These are phyloP conservation scores for Neodiprion virginianus DNA, from an alignment of 1,140 invertebrate genomes.

Conservation along the genomic window DNA sequence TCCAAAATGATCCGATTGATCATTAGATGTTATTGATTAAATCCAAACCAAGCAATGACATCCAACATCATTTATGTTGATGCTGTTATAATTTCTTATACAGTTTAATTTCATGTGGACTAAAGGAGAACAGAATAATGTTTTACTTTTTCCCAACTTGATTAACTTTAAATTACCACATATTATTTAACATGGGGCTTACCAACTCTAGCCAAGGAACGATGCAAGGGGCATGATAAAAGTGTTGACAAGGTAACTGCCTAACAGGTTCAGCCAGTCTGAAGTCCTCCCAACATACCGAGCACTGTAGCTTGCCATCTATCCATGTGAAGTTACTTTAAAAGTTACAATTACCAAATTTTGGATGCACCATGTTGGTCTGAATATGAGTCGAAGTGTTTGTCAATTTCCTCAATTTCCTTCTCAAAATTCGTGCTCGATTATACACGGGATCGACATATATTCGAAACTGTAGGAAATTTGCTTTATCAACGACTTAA, in stretches of 20 bases:
- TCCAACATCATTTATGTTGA: no score
- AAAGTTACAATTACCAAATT: conserved; percentile 21
- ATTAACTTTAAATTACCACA: no score
- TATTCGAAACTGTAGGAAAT: no score
- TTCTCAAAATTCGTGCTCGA: neutral
- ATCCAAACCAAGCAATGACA: no score
- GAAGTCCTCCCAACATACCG: conserved; percentile 97
- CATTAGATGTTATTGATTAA: no score
- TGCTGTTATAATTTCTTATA: no score
- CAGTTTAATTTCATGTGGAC: no score
- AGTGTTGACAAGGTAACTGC: conserved; percentile 88
- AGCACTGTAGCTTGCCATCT: conserved; percentile 88
- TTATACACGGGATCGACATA: neutral
- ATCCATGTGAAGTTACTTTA: conserved; percentile 27
- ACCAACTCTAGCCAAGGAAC: conserved; percentile 93
- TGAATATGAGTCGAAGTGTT: conserved; percentile 9
- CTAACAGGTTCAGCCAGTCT: conserved; percentile 82
- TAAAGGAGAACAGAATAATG: no score
- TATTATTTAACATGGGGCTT: conserved; percentile 42
- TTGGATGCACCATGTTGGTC: neutral
- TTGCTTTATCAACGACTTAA: no score
- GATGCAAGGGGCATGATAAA: conserved; percentile 93
- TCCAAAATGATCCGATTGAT: no score
- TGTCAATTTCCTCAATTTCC: neutral
- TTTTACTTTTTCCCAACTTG: no score